Conservation (phyloP, 2,797 vertebrate genomes). For the Halcyon leucocephala region DNA sequence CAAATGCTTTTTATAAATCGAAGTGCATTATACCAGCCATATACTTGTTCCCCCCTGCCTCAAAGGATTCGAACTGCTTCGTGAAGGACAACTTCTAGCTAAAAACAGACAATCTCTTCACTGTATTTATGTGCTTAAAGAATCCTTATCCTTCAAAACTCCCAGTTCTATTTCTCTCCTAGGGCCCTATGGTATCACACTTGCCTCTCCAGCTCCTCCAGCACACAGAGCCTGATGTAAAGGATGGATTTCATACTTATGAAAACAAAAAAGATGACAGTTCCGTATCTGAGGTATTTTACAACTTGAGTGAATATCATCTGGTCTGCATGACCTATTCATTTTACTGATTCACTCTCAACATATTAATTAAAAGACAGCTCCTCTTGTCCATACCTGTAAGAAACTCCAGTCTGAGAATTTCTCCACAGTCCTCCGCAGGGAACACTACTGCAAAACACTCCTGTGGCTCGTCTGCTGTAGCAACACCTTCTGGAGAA, state of each 20-base stretch:
- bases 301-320: background rate
- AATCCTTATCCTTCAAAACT: background rate
- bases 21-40: slow-evolving; percentile 24
- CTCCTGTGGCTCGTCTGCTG: background rate
- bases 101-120: background rate
- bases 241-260: background rate
- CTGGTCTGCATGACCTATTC: background rate
- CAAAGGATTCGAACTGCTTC: background rate
- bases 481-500: background rate
- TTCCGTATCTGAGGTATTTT: background rate
- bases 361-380: background rate
- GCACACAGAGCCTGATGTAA: background rate
- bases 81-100: background rate
- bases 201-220: background rate
- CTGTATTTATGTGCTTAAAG: background rate
- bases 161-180: background rate
- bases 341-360: background rate
- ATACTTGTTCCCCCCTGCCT: background rate
- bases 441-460: background rate
- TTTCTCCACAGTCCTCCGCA: background rate
- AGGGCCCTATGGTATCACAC: background rate
- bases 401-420: background rate
- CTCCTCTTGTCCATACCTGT: background rate
- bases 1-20: slow-evolving; percentile 52
- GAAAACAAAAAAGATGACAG: background rate